A percentile compares a stretch with the other conserved stretches of the same genome.
phyloP scores from a whole-genome alignment of 1,140 invertebrate genomes.

The Tetraneura akinire region DNA sequence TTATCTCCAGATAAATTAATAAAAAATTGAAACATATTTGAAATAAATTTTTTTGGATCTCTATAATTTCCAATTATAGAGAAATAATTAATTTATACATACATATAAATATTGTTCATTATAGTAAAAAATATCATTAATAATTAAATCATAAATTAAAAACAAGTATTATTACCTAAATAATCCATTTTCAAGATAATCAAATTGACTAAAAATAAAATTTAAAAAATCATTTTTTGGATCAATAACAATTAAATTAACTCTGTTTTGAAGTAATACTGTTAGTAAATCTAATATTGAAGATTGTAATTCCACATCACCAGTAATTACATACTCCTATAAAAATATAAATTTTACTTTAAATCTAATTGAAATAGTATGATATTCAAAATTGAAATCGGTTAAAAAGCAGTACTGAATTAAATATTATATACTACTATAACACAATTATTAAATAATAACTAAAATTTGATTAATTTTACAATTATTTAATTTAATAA shows the following conservation, averaged over 20 bases:
- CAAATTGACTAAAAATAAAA: conserved; percentile 40
- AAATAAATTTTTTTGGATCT: conserved; percentile 37
- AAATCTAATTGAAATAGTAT: no score
- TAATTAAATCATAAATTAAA: conserved; percentile 5
- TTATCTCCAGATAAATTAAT: conserved; percentile 46
- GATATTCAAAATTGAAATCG: no score
- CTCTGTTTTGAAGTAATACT: conserved; percentile 21
- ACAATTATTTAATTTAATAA: background rate
- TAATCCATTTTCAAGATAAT: conserved; percentile 44
- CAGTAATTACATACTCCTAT: conserved; percentile 42
- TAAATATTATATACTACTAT: no score
- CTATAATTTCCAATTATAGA: conserved; percentile 56
- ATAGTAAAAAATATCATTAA: background rate
- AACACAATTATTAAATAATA: background rate
- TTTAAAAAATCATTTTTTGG: conserved; percentile 48
- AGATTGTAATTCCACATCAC: conserved; percentile 43
- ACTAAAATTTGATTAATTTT: background rate
- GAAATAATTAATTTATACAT: background rate
- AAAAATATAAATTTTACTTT: background rate
- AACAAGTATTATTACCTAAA: conserved; percentile 60
- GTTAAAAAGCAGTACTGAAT: no score
- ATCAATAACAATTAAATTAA: conserved; percentile 32
- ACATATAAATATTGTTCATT: no score
- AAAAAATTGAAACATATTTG: conserved; percentile 31
- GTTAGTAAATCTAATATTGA: conserved; percentile 36